These are phyloP conservation scores for Deroplatys truncata DNA, from an alignment of 2,888 invertebrate species.

Conservation along the genomic window DNA sequence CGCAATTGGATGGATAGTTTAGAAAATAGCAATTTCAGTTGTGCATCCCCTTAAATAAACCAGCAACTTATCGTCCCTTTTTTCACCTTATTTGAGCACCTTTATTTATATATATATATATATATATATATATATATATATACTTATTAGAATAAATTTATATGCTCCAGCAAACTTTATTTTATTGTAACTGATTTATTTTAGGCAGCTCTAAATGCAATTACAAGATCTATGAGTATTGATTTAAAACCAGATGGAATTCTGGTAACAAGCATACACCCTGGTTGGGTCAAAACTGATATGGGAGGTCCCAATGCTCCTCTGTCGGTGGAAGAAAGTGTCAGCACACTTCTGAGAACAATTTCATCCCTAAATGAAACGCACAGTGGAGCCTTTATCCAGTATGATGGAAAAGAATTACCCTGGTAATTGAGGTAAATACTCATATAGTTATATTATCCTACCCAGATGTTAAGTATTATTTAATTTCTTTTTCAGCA, in stretches of 20 bases:
- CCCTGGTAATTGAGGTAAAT: conserved; percentile 59
- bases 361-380: conserved; percentile 57
- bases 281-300: conserved; percentile 88
- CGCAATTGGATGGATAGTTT: too few species aligned
- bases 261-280: conserved; percentile 71
- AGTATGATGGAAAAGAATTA: conserved; percentile 69
- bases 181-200: conserved; percentile 36
- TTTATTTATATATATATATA: too few species aligned
- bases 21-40: too few species aligned
- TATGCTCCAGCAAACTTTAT: too few species aligned
- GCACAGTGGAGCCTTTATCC: conserved; percentile 72
- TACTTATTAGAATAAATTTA: too few species aligned
- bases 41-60: too few species aligned
- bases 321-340: conserved; percentile 64
- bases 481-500: too few species aligned
- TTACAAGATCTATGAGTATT: conserved; percentile 76
- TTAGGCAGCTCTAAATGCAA: conserved; percentile 80
- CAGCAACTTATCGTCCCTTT: too few species aligned
- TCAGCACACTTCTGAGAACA: conserved; percentile 61
- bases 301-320: conserved; percentile 83
- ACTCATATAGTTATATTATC: neutral
- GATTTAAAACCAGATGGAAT: conserved; percentile 75
- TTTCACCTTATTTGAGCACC: too few species aligned
- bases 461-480: too few species aligned
- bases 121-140: too few species aligned